Evolutionary conservation across 2,797 vertebrate species (phyloP).

Genomic region (Poeciliopsis infans): DNA sequence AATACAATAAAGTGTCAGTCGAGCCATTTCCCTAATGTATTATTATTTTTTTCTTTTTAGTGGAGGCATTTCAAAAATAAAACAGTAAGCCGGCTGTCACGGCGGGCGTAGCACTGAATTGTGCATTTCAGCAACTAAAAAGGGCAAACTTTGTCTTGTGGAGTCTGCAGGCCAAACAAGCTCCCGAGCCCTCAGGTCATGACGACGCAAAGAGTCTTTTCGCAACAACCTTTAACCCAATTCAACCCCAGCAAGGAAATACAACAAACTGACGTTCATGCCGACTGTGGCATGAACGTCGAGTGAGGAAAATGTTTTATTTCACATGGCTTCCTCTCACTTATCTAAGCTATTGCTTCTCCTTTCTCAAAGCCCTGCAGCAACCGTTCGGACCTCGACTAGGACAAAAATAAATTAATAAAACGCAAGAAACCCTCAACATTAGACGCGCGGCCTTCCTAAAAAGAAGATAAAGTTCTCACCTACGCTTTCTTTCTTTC

Average conservation of each 20-base stretch:
- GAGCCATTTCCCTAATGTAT: neutral
- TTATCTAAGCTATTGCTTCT: neutral
- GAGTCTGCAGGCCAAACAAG: neutral
- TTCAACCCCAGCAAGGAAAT: slow-evolving; percentile 12
- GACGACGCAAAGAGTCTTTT: neutral
- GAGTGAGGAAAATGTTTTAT: neutral
- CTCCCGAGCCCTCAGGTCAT: neutral
- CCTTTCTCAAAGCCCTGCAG: slow-evolving; percentile 27
- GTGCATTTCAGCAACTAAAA: neutral
- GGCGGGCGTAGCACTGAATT: neutral
- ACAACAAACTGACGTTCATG: neutral
- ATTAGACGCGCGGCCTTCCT: neutral
- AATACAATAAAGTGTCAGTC: neutral
- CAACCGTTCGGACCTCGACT: slow-evolving; percentile 37
- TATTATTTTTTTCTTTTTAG: neutral
- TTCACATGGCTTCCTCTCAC: neutral
- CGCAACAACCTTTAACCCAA: neutral
- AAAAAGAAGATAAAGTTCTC: slow-evolving; percentile 37
- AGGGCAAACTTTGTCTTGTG: neutral
- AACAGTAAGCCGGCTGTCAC: neutral
- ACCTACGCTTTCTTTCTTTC: slow-evolving; percentile 57
- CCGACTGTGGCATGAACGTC: neutral
- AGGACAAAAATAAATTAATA: slow-evolving; percentile 6
- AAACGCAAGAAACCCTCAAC: fast-evolving
- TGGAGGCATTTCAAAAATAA: neutral